Base-by-base conservation (phyloP, 2,888 invertebrate species). In the Phaedon cochleariae region DNA sequence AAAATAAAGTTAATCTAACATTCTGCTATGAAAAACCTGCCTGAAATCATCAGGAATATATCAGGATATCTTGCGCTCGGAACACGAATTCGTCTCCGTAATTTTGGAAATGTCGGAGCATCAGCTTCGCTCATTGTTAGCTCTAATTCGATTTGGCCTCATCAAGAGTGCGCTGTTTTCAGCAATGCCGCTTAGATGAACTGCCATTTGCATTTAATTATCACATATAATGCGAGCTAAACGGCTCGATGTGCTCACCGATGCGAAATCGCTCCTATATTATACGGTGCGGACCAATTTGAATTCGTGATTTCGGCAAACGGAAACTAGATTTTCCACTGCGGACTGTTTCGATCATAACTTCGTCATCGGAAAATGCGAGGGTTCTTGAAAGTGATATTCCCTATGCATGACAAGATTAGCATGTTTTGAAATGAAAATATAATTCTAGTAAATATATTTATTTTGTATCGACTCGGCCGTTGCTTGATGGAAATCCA, bases 151-250 rank as follows among this genome's bases (percentile, higher is more conserved):
- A 83, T 83, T 83, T 82, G 78, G 77, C 80, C 81, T 83, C 83
- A 83, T 83, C 82, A 83, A 82, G 83, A 82, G 82, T 80, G 79
- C 80, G 82, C 82, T 81, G 81, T 83, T 82, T 82, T 83, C 82
- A 78, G 81, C 82, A 76, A 79, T 78, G 80, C 80, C 82, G 83
- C 82, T 82, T 81, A 82, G 83, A 82, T 82, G 82, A 82, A 80
- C 82, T 81, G 77, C 82, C 83, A 83, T 83, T 83, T 83, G 82
- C 83, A 83, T 83, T 82, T 83, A 82, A 83, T 83, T 82, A 83
- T 83, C 83, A 83, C 83, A 83, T 83, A 83, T 83, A 83, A 83
- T 82, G 81, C 82, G 82, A 80, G 82, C 81, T 81, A 81, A 81
- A 80, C 80, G 78, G 76, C 71, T 76, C 75, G 76, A 76, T 76